Base-by-base conservation (phyloP, 1,140 invertebrate genomes). In the Heliothis virescens region DNA sequence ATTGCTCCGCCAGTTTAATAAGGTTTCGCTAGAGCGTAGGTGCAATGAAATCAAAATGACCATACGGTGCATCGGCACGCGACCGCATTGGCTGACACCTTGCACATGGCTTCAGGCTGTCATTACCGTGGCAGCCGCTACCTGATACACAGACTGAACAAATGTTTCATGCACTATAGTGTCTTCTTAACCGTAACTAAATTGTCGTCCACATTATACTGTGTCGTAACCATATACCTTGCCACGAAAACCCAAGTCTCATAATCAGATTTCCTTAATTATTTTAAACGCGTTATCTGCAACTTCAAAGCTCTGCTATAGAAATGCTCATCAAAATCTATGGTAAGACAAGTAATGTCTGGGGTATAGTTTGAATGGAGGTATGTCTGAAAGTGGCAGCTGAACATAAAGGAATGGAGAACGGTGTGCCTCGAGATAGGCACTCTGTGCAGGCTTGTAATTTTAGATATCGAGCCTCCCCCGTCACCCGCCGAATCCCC, bases 391-490 rank as follows among this genome's bases (percentile, higher is more conserved):
- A 91, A 89, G 85, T 91, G 89, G 88, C 90, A 92, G 87, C 83
- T 91, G 83, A 92, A 90, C 84, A 89, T 91, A 90, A 91, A 91
- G 90, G 89, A 91, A 89, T 84, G 82, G 88, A 87, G 85, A 87
- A 87, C 85, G 86, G 85, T 87, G 86, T 88, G 85, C 87, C 84
- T 87, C 82, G 83, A 90, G 89, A 92, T 90, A 92, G 89, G 90
- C 88, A 91, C 88, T 90, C 89, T 87, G 85, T 86, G 89, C 86
- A 90, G 88, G 89, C 86, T 94, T 93, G 91, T 92, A 94, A 94
- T 93, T 91, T 94, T 90, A 92, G 91, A 94, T 93, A 93, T 91
- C 91, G 88, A 89, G 86, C 85, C 88, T 89, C 87, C 87, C 82
- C 82, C 84, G 72, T 80, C 82, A 48, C 77, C 82, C 78, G 82